Percentiles rank a stretch among this genome's conserved stretches.
Evolutionary conservation across 2,888 invertebrate genomes (phyloP).

Genomic region (Heliconius ethilla): DNA sequence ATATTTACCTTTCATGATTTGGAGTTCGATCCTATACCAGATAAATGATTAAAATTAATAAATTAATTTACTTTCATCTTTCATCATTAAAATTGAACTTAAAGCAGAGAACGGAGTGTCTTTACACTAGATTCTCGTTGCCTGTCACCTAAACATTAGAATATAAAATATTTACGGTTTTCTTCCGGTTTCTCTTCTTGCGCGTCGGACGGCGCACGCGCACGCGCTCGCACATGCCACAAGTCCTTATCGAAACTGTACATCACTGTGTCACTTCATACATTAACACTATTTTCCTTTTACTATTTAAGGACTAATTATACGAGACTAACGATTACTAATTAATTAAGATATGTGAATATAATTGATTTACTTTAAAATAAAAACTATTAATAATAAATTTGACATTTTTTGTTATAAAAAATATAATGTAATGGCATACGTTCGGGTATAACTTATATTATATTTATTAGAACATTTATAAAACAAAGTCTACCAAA

Average conservation of each 20-base stretch:
- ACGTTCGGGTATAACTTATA: too few species aligned
- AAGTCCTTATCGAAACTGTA: slow-evolving; percentile 77
- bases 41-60: too few species aligned
- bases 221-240: slow-evolving; percentile 72
- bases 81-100: too few species aligned
- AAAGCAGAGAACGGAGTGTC: too few species aligned
- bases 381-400: background rate
- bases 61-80: too few species aligned
- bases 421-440: background rate
- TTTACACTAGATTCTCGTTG: too few species aligned
- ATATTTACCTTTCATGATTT: too few species aligned
- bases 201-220: slow-evolving; percentile 58
- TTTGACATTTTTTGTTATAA: background rate
- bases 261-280: slow-evolving; percentile 53
- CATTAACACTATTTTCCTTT: slow-evolving; percentile 13
- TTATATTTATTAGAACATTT: background rate
- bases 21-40: too few species aligned
- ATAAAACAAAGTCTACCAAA: background rate
- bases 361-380: background rate
- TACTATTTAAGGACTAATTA: background rate
- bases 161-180: slow-evolving; percentile 47
- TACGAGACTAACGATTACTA: background rate
- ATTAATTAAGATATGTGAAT: background rate
- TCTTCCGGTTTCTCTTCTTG: slow-evolving; percentile 53
- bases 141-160: too few species aligned